phyloP scores from a whole-genome alignment of 2,113 vertebrate species.

The Erythrocercus mccallii region DNA sequence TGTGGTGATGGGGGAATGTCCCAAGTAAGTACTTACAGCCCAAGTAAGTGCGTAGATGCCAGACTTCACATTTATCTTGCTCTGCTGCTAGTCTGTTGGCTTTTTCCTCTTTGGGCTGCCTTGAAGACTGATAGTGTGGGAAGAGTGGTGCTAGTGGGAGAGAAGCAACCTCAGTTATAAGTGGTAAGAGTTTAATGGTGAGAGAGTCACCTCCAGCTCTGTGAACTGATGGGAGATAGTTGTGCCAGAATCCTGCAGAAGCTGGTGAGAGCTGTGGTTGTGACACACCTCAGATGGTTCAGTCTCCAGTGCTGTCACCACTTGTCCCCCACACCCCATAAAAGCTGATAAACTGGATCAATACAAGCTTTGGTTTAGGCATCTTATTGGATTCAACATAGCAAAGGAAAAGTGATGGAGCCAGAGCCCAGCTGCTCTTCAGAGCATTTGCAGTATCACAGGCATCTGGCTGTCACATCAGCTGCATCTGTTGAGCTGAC shows the following conservation, averaged over 20 bases:
- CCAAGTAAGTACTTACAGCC: neutral
- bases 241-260: neutral
- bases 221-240: neutral
- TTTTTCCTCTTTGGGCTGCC: neutral
- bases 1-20: neutral
- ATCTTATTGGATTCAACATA: neutral
- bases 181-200: neutral
- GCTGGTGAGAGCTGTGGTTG: neutral
- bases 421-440: neutral
- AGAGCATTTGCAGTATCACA: neutral
- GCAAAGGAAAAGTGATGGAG: neutral
- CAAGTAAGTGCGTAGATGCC: neutral
- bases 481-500: neutral
- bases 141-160: neutral
- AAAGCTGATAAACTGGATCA: neutral
- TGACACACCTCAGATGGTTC: neutral
- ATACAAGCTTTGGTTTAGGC: neutral
- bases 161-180: neutral
- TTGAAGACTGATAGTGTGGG: neutral
- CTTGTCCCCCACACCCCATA: neutral
- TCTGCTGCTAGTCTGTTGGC: neutral
- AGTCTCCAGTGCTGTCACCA: neutral
- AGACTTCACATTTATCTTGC: neutral
- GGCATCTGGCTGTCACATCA: neutral
- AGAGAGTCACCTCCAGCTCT: neutral